Percentiles rank a stretch among this genome's conserved stretches.
These are phyloP conservation scores for Trichonephila inaurata DNA, from an alignment of 1,140 invertebrate genomes.

Conservation along the genomic window DNA sequence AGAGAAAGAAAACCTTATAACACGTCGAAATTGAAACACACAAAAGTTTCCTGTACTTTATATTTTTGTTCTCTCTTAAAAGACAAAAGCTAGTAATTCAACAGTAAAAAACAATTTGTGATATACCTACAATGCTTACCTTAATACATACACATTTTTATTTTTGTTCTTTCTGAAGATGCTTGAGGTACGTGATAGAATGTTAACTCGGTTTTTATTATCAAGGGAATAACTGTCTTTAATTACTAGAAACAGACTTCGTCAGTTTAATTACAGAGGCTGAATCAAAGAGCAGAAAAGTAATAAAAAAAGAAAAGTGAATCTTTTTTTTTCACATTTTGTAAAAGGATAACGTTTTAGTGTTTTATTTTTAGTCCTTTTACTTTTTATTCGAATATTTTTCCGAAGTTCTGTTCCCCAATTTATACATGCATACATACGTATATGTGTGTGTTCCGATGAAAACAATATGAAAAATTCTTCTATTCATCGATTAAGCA, in stretches of 20 bases:
- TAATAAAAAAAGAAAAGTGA: not conserved
- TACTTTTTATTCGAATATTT: not conserved
- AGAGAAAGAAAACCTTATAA: no score
- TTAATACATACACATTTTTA: not conserved
- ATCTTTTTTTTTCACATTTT: not conserved
- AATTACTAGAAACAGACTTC: conserved; percentile 41
- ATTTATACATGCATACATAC: not conserved
- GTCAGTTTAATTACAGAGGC: conserved; percentile 38
- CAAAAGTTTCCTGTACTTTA: not conserved
- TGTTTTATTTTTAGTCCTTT: no score
- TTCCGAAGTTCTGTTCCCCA: not conserved
- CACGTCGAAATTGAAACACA: not conserved
- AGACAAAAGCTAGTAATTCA: not conserved
- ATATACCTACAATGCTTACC: not conserved
- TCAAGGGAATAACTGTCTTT: conserved; percentile 41
- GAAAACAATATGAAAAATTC: not conserved
- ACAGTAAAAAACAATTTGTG: conserved; percentile 19
- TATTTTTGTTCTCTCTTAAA: not conserved
- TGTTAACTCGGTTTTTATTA: conserved; percentile 48
- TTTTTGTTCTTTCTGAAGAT: not conserved
- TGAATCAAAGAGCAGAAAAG: conserved; percentile 43
- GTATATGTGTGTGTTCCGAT: not conserved
- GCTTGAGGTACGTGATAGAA: conserved; percentile 27
- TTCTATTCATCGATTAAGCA: conserved; percentile 1
- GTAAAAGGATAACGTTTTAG: not conserved